Conservation (phyloP, 2,888 invertebrate species). For the Oscheius sp. region DNA sequence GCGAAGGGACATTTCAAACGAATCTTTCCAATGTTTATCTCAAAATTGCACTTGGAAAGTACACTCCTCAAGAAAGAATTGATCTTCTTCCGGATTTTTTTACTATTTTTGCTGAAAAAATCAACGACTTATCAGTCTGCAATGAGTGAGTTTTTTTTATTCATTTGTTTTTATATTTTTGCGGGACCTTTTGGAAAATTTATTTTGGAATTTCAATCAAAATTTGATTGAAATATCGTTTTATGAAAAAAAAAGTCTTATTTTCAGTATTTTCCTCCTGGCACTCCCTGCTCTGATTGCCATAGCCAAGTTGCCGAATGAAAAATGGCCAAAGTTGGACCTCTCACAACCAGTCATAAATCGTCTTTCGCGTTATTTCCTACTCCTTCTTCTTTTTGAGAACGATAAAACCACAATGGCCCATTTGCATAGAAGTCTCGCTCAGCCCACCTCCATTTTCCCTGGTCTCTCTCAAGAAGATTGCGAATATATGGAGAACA, state of each 20-base stretch:
- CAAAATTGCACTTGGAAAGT: constrained; percentile 34
- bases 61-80: constrained; percentile 28
- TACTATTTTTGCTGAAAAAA: constrained; percentile 30
- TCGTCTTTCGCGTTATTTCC: not conserved
- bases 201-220: too few relatives aligned
- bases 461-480: constrained; percentile 32
- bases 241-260: not conserved
- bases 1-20: constrained; percentile 21
- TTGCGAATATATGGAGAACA: constrained; percentile 20
- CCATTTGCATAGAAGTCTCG: too few relatives aligned
- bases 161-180: not conserved
- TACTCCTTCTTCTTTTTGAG: not conserved
- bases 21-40: constrained; percentile 50
- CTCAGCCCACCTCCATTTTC: too few relatives aligned
- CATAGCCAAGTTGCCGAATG: constrained; percentile 35
- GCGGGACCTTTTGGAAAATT: too few relatives aligned
- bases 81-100: constrained; percentile 35
- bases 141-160: constrained; percentile 34
- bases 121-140: constrained; percentile 23
- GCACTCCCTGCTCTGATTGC: constrained; percentile 37
- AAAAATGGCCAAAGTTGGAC: constrained; percentile 36
- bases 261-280: constrained; percentile 40
- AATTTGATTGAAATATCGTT: too few relatives aligned
- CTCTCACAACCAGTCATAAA: not conserved
- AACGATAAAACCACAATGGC: too few relatives aligned